A percentile compares a stretch with the other conserved stretches of the same genome.
Conservation (phyloP, 2,888 invertebrate genomes). For the Agapostemon virescens region DNA sequence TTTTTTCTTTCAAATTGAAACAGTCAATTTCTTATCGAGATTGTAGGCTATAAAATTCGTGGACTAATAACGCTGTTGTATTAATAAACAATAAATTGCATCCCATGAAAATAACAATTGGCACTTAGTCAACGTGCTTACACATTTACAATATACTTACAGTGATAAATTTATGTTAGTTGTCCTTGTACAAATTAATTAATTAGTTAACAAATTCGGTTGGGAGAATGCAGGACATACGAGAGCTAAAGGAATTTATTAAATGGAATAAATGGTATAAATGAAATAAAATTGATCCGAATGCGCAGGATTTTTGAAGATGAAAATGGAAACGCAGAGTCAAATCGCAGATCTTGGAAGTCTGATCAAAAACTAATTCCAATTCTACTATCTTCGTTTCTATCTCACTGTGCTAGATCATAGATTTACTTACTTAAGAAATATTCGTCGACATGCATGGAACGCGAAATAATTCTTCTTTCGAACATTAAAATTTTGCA, state of each 20-base stretch:
- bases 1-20: too few relatives aligned
- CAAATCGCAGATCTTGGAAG: background rate
- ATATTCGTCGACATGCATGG: background rate
- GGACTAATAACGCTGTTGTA: background rate
- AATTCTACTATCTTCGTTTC: background rate
- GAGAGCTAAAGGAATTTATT: background rate
- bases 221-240: background rate
- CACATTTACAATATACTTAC: too few relatives aligned
- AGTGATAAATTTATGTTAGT: too few relatives aligned
- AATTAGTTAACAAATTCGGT: background rate
- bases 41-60: background rate
- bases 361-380: background rate
- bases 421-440: background rate
- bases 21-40: background rate
- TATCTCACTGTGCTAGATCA: background rate
- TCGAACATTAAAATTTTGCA: background rate
- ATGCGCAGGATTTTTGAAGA: background rate
- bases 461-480: background rate
- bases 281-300: background rate
- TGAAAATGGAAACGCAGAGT: background rate
- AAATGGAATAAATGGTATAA: background rate
- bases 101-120: background rate
- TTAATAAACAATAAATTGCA: background rate
- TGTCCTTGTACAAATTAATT: too few relatives aligned
- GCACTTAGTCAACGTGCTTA: background rate